Evolutionary conservation across 2,113 vertebrate genomes (phyloP), one percentile per base, ranked within the genome.

Genomic region (Sakesphorus luctuosus): DNA sequence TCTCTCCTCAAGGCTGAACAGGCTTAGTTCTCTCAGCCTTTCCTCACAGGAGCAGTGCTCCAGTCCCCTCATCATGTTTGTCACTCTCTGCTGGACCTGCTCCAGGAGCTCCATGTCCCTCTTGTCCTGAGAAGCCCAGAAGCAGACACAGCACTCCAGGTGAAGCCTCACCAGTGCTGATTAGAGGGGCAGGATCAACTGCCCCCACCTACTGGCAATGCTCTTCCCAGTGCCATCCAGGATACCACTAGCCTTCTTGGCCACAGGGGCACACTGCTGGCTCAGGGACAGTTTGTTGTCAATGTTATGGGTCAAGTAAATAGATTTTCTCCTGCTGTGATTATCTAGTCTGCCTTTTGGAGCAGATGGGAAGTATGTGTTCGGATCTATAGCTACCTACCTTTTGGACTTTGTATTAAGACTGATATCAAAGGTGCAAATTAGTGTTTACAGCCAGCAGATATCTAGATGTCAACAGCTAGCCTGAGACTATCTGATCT

Each of bases 31-130:
- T 20, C 46, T 33, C 31, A 36, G 44, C n/a, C 9, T 36, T 44
- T 59, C 33, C 6, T 28, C 20, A 2, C 15, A 23, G 46, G 23
- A n/a, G 40, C 61, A 46, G 8, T 62, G 11, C 28, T 68, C 10
- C 21, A 36, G 9, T 59, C 17, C 24, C 7, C 31, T 59, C 25
- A 31, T 13, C 7, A 18, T 59, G 53, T 36, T 68, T 29, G 24
- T 25, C 40, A 13, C 53, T 24, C 0, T 17, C 16, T 47, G 12
- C 12, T 62, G 47, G 38, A 71, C 35, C 29, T 0, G 2, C 11
- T 73, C 20, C 31, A 58, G 13, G 4, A 43, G 11, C 35, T 36
- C 31, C 50, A 8, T 50, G 43, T 66, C 35, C 18, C 3, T 6
- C 17, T 15, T 49, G 8, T 43, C 43, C 35, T 36, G 7, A 80